Evolutionary conservation across 1,140 invertebrate species (phyloP).

Genomic region (Drosophila burlai): DNA sequence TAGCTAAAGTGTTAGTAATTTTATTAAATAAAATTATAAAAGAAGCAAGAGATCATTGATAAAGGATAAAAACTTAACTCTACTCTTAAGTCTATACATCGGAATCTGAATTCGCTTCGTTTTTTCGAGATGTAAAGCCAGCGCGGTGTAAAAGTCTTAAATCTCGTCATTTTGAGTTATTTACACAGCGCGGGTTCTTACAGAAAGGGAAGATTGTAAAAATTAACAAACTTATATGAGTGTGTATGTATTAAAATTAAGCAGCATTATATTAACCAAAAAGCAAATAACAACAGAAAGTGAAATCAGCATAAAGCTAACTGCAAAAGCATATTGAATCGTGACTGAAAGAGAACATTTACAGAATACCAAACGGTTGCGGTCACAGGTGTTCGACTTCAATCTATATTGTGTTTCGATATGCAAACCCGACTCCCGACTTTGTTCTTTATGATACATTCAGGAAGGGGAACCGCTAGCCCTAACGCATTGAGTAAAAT

Average conservation of each 20-base stretch:
- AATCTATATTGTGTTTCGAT: constrained; percentile 62
- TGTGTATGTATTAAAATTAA: constrained; percentile 80
- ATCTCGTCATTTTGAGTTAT: not conserved
- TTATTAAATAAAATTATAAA: constrained; percentile 82
- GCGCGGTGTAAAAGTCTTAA: constrained; percentile 54
- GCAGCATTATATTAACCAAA: constrained; percentile 83
- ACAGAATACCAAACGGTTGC: constrained; percentile 27
- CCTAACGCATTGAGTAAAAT: constrained; percentile 47
- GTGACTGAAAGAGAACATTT: constrained; percentile 57
- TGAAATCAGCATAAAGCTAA: constrained; percentile 69
- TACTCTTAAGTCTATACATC: constrained; percentile 51
- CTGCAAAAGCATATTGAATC: constrained; percentile 35
- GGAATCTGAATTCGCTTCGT: constrained; percentile 44
- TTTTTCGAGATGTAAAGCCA: constrained; percentile 38
- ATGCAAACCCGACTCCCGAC: constrained; percentile 23
- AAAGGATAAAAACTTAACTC: constrained; percentile 53
- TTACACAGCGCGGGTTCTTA: constrained; percentile 40
- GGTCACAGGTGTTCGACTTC: constrained; percentile 31
- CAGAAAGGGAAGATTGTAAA: constrained; percentile 59
- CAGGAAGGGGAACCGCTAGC: constrained; percentile 15
- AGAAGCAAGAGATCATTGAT: constrained; percentile 39
- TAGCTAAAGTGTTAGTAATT: constrained; percentile 84
- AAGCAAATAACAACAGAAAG: constrained; percentile 53
- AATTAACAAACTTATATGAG: constrained; percentile 78
- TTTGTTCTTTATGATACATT: constrained; percentile 51